Base-by-base conservation (phyloP, 2,113 vertebrate genomes). In the Hippopotamus amphibius region DNA sequence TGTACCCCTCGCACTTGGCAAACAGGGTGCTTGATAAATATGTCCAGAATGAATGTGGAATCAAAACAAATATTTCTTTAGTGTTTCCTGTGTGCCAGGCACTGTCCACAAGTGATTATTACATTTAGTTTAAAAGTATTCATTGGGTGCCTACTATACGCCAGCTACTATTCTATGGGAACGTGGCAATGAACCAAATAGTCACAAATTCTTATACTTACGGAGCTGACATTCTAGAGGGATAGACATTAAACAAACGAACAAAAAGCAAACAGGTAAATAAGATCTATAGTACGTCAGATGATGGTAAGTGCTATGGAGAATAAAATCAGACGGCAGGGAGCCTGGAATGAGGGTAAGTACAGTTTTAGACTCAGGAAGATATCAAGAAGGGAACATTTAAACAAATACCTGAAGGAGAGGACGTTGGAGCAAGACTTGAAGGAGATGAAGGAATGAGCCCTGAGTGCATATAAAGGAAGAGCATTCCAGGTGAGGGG, bases 331-430 rank as follows among this genome's bases (percentile, higher is more conserved):
- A 37, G 84, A 46, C 30, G 7, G 30, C 1, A 15, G 79, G 7
- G 69, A 15, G 26, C 7, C 5, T 1, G 21, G 76, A n/a, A 2
- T 0, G 2, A 5, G 17, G 28, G 48, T 4, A 4, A 7, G 46
- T 11, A 7, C 50, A 16, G 22, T n/a, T 37, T 28, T 8, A 26
- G 46, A 61, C 76, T 53, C 71, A 17, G 26, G 82, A 50, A 46
- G 86, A 7, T 15, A 61, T 33, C 17, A 30, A 61, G 37, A 59
- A 85, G 57, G 68, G 61, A 63, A 37, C 12, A n/a, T 55, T 10
- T 33, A 57, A 55, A 50, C 15, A 7, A 13, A 30, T 2, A 30
- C 12, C 21, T 16, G n/a, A 33, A 59, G 53, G 63, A 68, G 89
- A 57, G 1, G 24, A 68, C 57, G 26, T 53, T 30, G n/a, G 50